Percentiles rank a stretch among this genome's conserved stretches.
Evolutionary conservation across 1,140 invertebrate species (phyloP).

Genomic region (Drosophila ohnishii): DNA sequence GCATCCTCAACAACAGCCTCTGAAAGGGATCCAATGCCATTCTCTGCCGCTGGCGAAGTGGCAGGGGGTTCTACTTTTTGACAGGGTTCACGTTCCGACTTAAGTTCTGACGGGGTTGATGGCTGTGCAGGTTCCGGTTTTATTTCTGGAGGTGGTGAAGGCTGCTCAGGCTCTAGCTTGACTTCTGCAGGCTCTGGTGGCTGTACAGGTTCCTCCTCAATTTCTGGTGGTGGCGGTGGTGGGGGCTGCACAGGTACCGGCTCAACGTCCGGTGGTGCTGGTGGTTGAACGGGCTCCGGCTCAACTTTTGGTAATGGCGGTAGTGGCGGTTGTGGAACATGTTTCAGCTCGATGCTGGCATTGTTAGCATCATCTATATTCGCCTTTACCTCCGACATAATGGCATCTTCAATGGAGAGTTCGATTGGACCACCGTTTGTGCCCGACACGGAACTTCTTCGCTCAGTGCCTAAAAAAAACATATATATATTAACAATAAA

Average conservation of each 20-base stretch:
- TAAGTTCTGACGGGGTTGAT: background rate
- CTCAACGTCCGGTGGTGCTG: constrained; percentile 6
- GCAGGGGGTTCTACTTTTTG: background rate
- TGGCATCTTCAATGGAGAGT: constrained; percentile 69
- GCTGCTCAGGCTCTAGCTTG: background rate
- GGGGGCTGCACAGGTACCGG: constrained; percentile 6
- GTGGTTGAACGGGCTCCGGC: constrained; percentile 5
- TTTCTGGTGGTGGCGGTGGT: background rate
- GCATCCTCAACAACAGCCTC: background rate
- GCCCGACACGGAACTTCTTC: constrained; percentile 53
- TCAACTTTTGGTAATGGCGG: background rate
- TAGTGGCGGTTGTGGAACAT: constrained; percentile 1
- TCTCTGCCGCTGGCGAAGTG: background rate
- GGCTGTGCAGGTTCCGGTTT: constrained; percentile 6
- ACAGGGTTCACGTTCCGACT: background rate
- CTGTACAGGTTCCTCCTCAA: constrained; percentile 9
- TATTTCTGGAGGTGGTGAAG: background rate
- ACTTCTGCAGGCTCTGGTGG: constrained; percentile 24
- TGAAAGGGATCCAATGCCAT: background rate
- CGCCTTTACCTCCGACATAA: constrained; percentile 68
- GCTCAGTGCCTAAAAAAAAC: constrained; percentile 65
- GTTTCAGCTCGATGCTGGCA: constrained; percentile 20
- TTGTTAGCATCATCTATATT: constrained; percentile 53
- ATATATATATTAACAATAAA: background rate
- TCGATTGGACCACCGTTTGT: constrained; percentile 11